Evolutionary conservation across 1,140 invertebrate genomes (phyloP), one percentile per base, ranked within the genome.

Genomic region (Papilio polyxenes): DNA sequence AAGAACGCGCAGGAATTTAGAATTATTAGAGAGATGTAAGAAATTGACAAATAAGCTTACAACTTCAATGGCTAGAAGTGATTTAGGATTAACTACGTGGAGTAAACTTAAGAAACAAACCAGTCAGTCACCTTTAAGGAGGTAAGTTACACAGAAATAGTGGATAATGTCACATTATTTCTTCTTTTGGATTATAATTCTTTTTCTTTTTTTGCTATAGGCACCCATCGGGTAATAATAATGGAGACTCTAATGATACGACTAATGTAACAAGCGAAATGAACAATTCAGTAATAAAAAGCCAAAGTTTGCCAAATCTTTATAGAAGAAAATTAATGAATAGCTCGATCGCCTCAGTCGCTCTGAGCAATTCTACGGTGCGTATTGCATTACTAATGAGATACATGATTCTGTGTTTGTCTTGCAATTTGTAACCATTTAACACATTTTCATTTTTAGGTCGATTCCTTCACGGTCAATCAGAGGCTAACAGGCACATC

Each of bases 41-140:
- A 94, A 92, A 91, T 83, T 94, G 89, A 94, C 92, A 81, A 92
- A 94, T 94, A 94, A 93, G 87, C 87, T 97, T 91, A 96, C 97
- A 87, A 95, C 96, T 78, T 97, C 97, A 81, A 98, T 98, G 97
- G 97, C 97, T 75, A 96, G 96, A 89, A 98, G 97, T 56, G 97
- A 98, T 89, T 96, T 97, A 80, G 96, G 96, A 83, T 97, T 97
- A 88, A 98, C 97, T 72, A 97, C 97, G 7, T 97, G 97, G 97
- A 97, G 97, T 92, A 98, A 98, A 90, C 92, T 98, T 84, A 97
- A 97, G 92, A 96, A 96, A 87, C 95, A 94, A 89, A 93, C 85
- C 77, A 92, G 87, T 87, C 91, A 95, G 84, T 93, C 93, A 81
- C 94, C 94, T 81, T 91, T 95, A 87, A 91, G 91, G 82, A 94